phyloP scores from a whole-genome alignment of 2,113 vertebrate species.

The Semnopithecus entellus region DNA sequence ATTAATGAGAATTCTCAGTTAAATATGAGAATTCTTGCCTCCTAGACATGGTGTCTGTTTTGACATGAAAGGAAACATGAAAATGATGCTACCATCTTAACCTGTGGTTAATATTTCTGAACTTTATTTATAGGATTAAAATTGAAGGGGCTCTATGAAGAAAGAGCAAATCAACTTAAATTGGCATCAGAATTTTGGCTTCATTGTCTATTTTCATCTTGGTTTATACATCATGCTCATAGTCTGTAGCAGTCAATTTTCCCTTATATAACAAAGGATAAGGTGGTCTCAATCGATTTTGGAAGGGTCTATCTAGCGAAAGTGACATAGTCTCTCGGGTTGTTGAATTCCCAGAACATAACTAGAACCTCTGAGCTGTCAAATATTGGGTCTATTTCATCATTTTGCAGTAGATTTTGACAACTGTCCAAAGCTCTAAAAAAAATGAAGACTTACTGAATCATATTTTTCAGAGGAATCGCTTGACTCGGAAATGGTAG shows the following conservation, averaged over 20 bases:
- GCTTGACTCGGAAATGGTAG: not conserved
- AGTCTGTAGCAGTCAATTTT: not conserved
- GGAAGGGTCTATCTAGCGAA: not conserved
- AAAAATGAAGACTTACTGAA: not conserved
- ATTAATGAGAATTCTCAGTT: conserved; percentile 4
- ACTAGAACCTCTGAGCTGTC: not conserved
- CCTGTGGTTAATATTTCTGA: not conserved
- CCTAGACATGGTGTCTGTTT: not conserved
- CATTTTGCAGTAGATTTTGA: not conserved
- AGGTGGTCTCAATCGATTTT: not conserved
- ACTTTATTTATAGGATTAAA: not conserved
- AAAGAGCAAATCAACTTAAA: conserved; percentile 21
- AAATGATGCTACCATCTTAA: not conserved
- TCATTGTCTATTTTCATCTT: not conserved
- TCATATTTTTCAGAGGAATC: conserved; percentile 2
- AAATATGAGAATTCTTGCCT: not conserved
- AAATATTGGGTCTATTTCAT: not conserved
- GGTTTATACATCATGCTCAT: not conserved
- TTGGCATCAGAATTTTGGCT: not conserved
- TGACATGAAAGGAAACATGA: not conserved
- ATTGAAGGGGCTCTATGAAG: not conserved
- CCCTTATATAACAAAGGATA: not conserved
- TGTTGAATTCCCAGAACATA: not conserved
- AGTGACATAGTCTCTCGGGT: not conserved
- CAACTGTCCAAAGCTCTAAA: not conserved